These are phyloP conservation scores for Raillietiella orientalis DNA, from an alignment of 2,888 invertebrate species.

Conservation along the genomic window DNA sequence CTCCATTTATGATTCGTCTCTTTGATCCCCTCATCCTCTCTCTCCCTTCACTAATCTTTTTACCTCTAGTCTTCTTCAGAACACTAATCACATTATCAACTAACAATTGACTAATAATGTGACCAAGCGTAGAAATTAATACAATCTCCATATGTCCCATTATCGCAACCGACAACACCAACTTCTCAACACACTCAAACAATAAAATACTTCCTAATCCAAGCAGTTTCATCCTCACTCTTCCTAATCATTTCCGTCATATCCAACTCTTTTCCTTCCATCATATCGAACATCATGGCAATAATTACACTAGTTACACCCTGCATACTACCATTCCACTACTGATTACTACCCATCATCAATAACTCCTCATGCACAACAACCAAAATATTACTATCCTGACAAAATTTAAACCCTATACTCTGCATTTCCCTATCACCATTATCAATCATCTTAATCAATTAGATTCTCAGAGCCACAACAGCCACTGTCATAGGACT, in stretches of 20 bases:
- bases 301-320: constrained; percentile 1
- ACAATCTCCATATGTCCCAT: constrained; percentile 22
- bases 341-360: background rate
- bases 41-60: constrained; percentile 18
- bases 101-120: constrained; percentile 17
- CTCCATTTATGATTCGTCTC: constrained; percentile 17
- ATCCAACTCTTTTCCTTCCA: constrained; percentile 1
- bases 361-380: too few relatives aligned
- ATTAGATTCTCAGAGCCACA: too few relatives aligned
- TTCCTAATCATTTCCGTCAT: too few relatives aligned
- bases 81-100: constrained; percentile 18
- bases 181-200: constrained; percentile 1
- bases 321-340: background rate
- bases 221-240: constrained; percentile 1
- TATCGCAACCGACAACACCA: too few relatives aligned
- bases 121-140: constrained; percentile 29
- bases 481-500: too few relatives aligned
- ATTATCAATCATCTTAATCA: too few relatives aligned
- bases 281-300: constrained; percentile 1
- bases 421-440: too few relatives aligned
- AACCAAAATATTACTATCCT: too few relatives aligned
- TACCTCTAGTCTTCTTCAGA: constrained; percentile 16
- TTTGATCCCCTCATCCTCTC: constrained; percentile 21
- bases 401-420: too few relatives aligned
- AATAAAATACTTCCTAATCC: constrained; percentile 2